A percentile compares a stretch with the other conserved stretches of the same genome.
Evolutionary conservation across 2,888 invertebrate species (phyloP).

Genomic region (Epistrophe grossulariae): DNA sequence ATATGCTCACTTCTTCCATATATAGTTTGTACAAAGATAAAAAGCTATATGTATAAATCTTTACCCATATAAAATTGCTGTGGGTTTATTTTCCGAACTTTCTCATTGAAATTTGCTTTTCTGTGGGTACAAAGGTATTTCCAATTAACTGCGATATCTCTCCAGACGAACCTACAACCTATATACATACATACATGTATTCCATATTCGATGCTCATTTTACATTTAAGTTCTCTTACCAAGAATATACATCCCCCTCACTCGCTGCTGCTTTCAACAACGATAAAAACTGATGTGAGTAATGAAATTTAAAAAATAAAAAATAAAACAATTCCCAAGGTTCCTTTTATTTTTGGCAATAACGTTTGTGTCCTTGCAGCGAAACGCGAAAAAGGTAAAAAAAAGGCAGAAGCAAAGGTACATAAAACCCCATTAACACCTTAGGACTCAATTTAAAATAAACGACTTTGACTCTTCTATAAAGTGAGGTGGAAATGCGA

Average conservation of each 20-base stretch:
- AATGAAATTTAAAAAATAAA: slow-evolving; percentile 64
- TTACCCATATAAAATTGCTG: background rate
- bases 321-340: slow-evolving; percentile 50
- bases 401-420: slow-evolving; percentile 17
- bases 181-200: too few relatives aligned
- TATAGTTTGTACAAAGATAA: too few relatives aligned
- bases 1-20: too few relatives aligned
- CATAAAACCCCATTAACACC: slow-evolving; percentile 74
- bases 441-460: slow-evolving; percentile 75
- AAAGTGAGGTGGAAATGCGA: slow-evolving; percentile 45
- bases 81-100: slow-evolving; percentile 24
- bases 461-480: slow-evolving; percentile 65
- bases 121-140: slow-evolving; percentile 40
- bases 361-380: slow-evolving; percentile 18
- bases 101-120: slow-evolving; percentile 38
- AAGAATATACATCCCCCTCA: background rate
- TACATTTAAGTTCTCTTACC: slow-evolving; percentile 1
- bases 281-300: slow-evolving; percentile 35
- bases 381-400: background rate
- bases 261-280: background rate
- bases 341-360: slow-evolving; percentile 48
- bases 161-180: background rate
- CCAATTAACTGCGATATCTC: slow-evolving; percentile 51
- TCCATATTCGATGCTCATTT: slow-evolving; percentile 49
- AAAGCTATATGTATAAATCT: too few relatives aligned